Evolutionary conservation across 2,888 invertebrate species (phyloP).

Genomic region (Capitulum mitella): DNA sequence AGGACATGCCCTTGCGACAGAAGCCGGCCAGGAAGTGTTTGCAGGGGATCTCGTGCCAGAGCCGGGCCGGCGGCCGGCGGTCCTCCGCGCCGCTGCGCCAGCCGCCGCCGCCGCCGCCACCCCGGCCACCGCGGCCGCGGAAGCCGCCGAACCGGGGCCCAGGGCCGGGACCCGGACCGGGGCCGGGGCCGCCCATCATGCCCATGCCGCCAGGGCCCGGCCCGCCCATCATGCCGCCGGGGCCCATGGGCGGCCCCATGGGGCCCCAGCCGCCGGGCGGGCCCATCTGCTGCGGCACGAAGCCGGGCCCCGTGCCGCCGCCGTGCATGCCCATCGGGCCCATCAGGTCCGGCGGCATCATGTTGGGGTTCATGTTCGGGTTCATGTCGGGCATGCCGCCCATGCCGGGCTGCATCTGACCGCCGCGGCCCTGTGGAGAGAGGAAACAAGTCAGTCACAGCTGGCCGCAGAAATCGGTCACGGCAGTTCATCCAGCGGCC

Average conservation of each 20-base stretch:
- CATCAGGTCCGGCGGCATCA: background rate
- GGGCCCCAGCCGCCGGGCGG: constrained; percentile 12
- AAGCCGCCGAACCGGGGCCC: constrained; percentile 58
- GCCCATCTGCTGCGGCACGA: background rate
- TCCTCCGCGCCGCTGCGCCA: background rate
- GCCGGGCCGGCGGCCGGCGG: background rate
- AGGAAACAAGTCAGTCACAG: too few species aligned
- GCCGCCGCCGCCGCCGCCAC: background rate
- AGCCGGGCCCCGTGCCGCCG: background rate
- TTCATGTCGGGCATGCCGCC: background rate
- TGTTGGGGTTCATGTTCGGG: background rate
- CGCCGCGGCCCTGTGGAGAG: background rate
- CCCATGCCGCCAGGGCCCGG: constrained; percentile 8
- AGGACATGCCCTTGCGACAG: constrained; percentile 72
- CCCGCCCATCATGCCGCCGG: background rate
- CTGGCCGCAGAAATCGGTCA: too few species aligned
- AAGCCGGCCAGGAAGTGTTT: constrained; percentile 71
- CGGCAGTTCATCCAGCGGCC: too few species aligned
- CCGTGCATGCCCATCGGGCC: constrained; percentile 20
- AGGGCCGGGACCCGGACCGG: constrained; percentile 70
- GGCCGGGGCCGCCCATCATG: constrained; percentile 50
- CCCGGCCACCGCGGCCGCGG: constrained; percentile 64
- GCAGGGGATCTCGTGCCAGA: constrained; percentile 49
- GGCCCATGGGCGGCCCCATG: background rate
- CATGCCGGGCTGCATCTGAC: background rate